These are phyloP conservation scores for Phortica okadai DNA, from an alignment of 2,888 invertebrate species.

Conservation along the genomic window DNA sequence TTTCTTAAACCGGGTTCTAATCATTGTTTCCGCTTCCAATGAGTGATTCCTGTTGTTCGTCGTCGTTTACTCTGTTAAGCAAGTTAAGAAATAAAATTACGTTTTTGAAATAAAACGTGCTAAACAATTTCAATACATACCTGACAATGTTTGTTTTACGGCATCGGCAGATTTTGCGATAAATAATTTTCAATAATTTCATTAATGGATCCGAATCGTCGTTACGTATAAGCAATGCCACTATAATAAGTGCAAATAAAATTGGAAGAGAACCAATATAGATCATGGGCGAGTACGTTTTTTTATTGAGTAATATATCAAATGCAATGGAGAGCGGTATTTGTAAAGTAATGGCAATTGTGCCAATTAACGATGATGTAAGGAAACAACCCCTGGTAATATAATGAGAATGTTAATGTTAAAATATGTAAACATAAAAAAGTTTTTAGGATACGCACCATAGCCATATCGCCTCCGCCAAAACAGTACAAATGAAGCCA, in stretches of 20 bases:
- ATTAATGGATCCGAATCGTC: slow-evolving; percentile 90
- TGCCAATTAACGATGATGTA: slow-evolving; percentile 93
- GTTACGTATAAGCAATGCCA: slow-evolving; percentile 86
- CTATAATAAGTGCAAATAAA: slow-evolving; percentile 78
- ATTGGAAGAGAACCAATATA: slow-evolving; percentile 88
- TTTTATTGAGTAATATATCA: slow-evolving; percentile 85
- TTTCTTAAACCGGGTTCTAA: neutral
- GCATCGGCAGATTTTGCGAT: slow-evolving; percentile 74
- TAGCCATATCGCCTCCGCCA: slow-evolving; percentile 94
- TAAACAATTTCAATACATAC: slow-evolving; percentile 53
- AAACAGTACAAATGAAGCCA: slow-evolving; percentile 92
- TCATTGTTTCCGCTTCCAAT: slow-evolving; percentile 75
- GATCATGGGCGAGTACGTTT: slow-evolving; percentile 83
- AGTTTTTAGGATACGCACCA: slow-evolving; percentile 80
- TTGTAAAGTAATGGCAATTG: slow-evolving; percentile 89
- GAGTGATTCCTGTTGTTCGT: slow-evolving; percentile 81
- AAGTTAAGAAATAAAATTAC: neutral
- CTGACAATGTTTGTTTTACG: slow-evolving; percentile 73
- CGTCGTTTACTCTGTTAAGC: slow-evolving; percentile 77
- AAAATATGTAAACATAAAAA: neutral
- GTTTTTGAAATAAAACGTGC: neutral
- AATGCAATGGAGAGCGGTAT: slow-evolving; percentile 93
- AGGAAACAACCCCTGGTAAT: slow-evolving; percentile 91
- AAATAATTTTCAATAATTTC: slow-evolving; percentile 74
- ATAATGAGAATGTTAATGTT: neutral